Evolutionary conservation across 2,888 invertebrate genomes (phyloP).

Genomic region (Dastarcus helophoroides): DNA sequence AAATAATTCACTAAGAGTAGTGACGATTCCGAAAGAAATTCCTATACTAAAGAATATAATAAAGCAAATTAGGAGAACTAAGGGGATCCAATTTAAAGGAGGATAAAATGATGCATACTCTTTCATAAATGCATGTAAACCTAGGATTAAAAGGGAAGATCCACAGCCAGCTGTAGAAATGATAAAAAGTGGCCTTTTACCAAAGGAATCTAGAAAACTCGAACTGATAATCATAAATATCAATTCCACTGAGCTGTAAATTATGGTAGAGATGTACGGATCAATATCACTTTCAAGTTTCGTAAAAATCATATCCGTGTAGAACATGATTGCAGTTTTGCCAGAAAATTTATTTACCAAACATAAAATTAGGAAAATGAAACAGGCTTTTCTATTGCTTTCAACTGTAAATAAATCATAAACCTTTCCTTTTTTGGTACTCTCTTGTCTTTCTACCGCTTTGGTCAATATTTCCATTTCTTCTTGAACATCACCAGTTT

Average conservation of each 20-base stretch:
- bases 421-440: conserved; percentile 35
- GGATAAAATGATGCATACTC: conserved; percentile 22
- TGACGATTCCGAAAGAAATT: conserved; percentile 40
- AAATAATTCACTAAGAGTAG: conserved; percentile 43
- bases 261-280: conserved; percentile 45
- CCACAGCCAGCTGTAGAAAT: conserved; percentile 40
- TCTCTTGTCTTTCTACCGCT: conserved; percentile 34
- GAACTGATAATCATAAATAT: conserved; percentile 45
- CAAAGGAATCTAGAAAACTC: conserved; percentile 49
- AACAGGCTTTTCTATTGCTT: conserved; percentile 49
- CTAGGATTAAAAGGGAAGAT: conserved; percentile 33
- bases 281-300: conserved; percentile 36
- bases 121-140: conserved; percentile 38
- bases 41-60: conserved; percentile 42
- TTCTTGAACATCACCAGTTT: conserved; percentile 40
- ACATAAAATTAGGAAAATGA: conserved; percentile 47
- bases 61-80: conserved; percentile 39
- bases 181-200: conserved; percentile 50
- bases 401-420: conserved; percentile 43
- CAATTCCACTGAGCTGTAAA: conserved; percentile 47
- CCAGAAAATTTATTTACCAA: conserved; percentile 53
- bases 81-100: conserved; percentile 37
- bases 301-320: conserved; percentile 52
- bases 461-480: conserved; percentile 33
- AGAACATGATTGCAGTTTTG: conserved; percentile 50